Conservation (phyloP, 2,797 vertebrate species). For the Platyrinchus mystaceus region DNA sequence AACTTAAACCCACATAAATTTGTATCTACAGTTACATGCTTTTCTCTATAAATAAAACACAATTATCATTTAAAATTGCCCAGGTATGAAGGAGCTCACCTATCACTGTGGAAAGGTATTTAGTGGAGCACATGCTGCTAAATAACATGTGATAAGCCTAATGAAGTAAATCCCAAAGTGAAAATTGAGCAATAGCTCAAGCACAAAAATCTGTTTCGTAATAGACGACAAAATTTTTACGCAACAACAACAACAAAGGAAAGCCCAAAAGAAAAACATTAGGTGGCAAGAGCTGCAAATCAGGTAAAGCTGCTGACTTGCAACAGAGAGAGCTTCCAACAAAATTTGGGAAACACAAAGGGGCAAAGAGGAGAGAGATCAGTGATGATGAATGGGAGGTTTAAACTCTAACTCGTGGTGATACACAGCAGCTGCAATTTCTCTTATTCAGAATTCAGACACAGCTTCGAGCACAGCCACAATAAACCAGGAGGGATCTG, state of each 20-base stretch:
- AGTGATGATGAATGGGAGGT: neutral
- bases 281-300: constrained; percentile 32
- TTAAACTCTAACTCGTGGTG: neutral
- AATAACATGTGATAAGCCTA: neutral
- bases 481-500: neutral
- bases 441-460: neutral
- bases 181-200: constrained; percentile 51
- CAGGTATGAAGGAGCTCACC: neutral
- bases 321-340: neutral
- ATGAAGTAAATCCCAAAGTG: constrained; percentile 26
- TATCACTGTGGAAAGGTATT: neutral
- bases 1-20: neutral
- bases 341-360: neutral
- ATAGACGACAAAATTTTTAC: constrained; percentile 22
- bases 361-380: neutral
- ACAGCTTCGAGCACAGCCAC: neutral
- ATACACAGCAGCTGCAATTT: neutral
- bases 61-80: neutral
- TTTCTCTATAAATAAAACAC: neutral
- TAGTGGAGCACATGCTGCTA: neutral
- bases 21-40: neutral
- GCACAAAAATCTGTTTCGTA: constrained; percentile 28
- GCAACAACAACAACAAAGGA: constrained; percentile 56
- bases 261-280: constrained; percentile 31
- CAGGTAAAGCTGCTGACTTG: constrained; percentile 56